Evolutionary conservation across 1,140 invertebrate genomes (phyloP).

Genomic region (Pogonomyrmex californicus): DNA sequence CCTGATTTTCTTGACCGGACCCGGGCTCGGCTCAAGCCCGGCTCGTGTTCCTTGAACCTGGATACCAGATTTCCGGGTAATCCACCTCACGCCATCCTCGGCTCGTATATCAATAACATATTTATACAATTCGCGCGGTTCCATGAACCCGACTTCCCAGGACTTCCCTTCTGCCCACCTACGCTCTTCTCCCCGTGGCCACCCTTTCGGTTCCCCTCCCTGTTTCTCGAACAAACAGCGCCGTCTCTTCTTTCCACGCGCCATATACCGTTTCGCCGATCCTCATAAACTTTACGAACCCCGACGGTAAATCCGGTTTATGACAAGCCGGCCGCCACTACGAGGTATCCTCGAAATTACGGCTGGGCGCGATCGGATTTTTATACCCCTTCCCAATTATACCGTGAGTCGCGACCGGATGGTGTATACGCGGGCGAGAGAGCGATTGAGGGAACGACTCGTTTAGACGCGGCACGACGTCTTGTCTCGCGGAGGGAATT

Average conservation of each 20-base stretch:
- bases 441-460: constrained; percentile 54
- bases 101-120: constrained; percentile 55
- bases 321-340: constrained; percentile 82
- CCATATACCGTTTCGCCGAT: constrained; percentile 80
- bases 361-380: constrained; percentile 80
- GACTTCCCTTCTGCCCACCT: constrained; percentile 59
- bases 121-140: constrained; percentile 71
- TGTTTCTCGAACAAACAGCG: background rate
- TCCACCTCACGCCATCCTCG: constrained; percentile 1
- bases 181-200: constrained; percentile 9
- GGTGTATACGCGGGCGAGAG: background rate
- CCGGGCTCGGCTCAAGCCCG: background rate
- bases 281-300: constrained; percentile 83
- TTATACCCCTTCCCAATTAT: constrained; percentile 75
- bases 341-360: constrained; percentile 82
- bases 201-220: constrained; percentile 2
- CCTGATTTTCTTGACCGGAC: constrained; percentile 16
- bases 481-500: constrained; percentile 7
- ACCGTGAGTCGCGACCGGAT: constrained; percentile 14
- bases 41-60: constrained; percentile 40
- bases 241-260: constrained; percentile 57
- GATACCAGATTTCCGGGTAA: constrained; percentile 26
- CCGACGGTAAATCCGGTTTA: constrained; percentile 83
- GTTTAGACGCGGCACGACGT: constrained; percentile 40
- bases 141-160: constrained; percentile 66